These are phyloP conservation scores for Melopsittacus undulatus DNA, from an alignment of 2,797 vertebrate species.

Conservation along the genomic window DNA sequence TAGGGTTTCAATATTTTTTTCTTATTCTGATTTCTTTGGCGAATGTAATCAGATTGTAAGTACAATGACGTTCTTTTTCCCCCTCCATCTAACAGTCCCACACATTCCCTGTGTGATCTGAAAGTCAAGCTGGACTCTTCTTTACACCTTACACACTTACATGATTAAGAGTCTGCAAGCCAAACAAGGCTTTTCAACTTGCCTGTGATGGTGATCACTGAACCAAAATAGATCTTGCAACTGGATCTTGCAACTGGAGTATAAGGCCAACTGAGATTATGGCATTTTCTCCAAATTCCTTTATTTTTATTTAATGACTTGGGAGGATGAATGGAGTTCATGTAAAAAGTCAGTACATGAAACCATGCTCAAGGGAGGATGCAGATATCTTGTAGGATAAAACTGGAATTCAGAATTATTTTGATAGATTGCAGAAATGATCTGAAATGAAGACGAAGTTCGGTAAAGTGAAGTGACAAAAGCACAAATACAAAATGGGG, in stretches of 20 bases:
- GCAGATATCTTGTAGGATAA: neutral
- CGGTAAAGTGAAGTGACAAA: neutral
- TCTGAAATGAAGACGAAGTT: constrained; percentile 4
- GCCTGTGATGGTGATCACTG: neutral
- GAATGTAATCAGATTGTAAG: constrained; percentile 44
- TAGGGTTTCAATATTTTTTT: constrained; percentile 40
- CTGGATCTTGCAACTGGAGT: neutral
- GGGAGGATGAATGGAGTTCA: neutral
- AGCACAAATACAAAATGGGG: neutral
- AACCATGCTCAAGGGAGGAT: neutral
- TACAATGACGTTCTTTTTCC: neutral
- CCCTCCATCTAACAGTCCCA: neutral
- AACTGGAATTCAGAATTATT: neutral
- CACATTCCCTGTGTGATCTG: neutral
- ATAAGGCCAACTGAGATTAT: neutral
- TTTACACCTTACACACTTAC: constrained; percentile 27
- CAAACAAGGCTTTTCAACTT: constrained; percentile 20
- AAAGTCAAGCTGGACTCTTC: constrained; percentile 47
- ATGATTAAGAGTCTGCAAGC: constrained; percentile 30
- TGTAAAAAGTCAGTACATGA: neutral
- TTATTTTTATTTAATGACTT: constrained; percentile 38
- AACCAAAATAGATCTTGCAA: constrained; percentile 9
- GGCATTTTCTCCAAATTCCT: constrained; percentile 25
- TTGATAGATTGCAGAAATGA: neutral
- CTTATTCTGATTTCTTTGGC: constrained; percentile 28